These are phyloP conservation scores for Gorsachius magnificus DNA, from an alignment of 2,797 vertebrate genomes.

Conservation along the genomic window DNA sequence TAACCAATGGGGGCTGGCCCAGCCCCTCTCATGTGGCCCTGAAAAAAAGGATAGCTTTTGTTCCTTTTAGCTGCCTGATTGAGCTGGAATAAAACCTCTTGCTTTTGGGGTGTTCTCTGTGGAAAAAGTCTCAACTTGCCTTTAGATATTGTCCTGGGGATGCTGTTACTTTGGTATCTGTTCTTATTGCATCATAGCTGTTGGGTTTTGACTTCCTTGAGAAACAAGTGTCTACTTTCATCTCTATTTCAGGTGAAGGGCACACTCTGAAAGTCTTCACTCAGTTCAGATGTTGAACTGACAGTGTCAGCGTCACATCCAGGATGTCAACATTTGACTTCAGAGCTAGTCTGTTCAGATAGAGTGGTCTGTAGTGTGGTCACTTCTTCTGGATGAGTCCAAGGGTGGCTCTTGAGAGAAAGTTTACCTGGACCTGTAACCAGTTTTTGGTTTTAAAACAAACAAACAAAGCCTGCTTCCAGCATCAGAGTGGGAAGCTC, in stretches of 20 bases:
- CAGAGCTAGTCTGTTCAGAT: background rate
- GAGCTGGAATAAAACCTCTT: background rate
- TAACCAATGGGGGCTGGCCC: background rate
- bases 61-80: background rate
- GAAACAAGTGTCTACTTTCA: background rate
- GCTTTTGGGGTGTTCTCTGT: background rate
- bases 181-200: background rate
- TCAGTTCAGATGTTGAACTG: background rate
- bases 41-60: background rate
- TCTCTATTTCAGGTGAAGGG: background rate
- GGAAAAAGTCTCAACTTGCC: background rate
- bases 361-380: background rate
- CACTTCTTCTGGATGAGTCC: background rate
- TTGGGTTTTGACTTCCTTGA: background rate
- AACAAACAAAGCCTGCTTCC: background rate
- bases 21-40: background rate
- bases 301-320: background rate
- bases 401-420: background rate
- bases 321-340: background rate
- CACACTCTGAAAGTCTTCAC: background rate
- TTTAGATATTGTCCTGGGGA: background rate
- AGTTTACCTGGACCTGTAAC: background rate
- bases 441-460: background rate
- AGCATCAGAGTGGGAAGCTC: background rate
- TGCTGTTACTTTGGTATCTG: fast-evolving